Conservation (phyloP, 2,113 vertebrate genomes). For the Ctenodactylus gundi region DNA sequence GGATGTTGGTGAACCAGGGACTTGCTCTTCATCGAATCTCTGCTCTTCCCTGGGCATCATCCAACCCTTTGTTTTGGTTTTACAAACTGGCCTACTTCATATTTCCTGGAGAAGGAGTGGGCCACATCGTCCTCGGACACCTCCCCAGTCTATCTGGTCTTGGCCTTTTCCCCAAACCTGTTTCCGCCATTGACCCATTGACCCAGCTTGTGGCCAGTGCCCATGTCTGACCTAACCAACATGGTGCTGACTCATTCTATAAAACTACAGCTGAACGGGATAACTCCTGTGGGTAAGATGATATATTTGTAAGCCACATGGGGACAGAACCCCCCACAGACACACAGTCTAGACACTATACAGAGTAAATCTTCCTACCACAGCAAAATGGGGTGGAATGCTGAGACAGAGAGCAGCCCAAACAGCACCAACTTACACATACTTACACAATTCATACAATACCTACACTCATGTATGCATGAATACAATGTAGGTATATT, state of each 20-base stretch:
- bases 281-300: not conserved
- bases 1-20: not conserved
- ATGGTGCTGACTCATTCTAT: not conserved
- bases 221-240: too few relatives aligned
- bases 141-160: not conserved
- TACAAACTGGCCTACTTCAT: not conserved
- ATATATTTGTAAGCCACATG: not conserved
- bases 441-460: not conserved
- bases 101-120: too few relatives aligned
- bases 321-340: too few relatives aligned
- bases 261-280: not conserved
- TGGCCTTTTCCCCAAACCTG: not conserved
- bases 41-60: not conserved
- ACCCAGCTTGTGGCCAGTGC: too few relatives aligned
- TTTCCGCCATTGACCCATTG: not conserved
- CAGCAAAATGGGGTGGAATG: not conserved
- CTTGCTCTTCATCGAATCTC: not conserved
- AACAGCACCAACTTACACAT: not conserved
- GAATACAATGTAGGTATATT: not conserved
- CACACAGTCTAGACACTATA: accelerated
- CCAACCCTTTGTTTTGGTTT: not conserved
- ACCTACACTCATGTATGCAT: too few relatives aligned
- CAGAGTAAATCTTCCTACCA: not conserved
- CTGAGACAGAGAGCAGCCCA: not conserved
- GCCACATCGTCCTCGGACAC: not conserved